Evolutionary conservation across 1,140 invertebrate species (phyloP), one percentile per base, ranked within the genome.

Genomic region (Eubasilissa regina): DNA sequence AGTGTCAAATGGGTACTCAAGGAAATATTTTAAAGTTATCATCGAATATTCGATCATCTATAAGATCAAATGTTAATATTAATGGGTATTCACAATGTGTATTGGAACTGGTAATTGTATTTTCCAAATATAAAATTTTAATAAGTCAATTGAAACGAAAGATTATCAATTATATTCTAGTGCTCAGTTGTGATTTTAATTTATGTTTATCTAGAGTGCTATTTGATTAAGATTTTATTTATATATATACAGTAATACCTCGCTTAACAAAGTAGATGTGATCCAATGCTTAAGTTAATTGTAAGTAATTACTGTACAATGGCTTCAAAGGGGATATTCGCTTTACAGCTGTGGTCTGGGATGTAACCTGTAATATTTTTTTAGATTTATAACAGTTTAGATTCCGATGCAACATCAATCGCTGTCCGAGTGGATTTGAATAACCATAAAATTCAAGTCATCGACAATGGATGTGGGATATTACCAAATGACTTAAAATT

Each of bases 391-490:
- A 93, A 93, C 84, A 87, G 90, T 73, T 83, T 93, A 70, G 91
- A 93, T 88, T 91, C 92, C 75, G 87, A 87, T 76, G 88, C 91
- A 6, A 89, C 86, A 11, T 89, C 89, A 70, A 87, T 93, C 51
- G 91, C 91, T 44, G 85, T 92, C 13, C 85, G 91, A 81, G 77
- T 92, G 8, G 89, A 93, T 84, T 81, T 92, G 8, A 73, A 84
- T 11, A 87, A 84, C 56, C 88, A 89, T 78, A 89, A 88, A 81
- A 86, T 93, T 56, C 91, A 92, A 87, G 89, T 92, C 11, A 87
- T 92, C 19, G 92, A 93, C 83, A 92, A 93, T 89, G 92, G 92
- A 3, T 44, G 80, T 73, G 92, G 92, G 21, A 90, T 93, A 58
- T 75, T 83, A 12, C 62, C 83, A 68, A 79, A 86, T 70, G 86